phyloP scores from a whole-genome alignment of 1,140 invertebrate genomes.

The Hylaeus anthracinus region DNA sequence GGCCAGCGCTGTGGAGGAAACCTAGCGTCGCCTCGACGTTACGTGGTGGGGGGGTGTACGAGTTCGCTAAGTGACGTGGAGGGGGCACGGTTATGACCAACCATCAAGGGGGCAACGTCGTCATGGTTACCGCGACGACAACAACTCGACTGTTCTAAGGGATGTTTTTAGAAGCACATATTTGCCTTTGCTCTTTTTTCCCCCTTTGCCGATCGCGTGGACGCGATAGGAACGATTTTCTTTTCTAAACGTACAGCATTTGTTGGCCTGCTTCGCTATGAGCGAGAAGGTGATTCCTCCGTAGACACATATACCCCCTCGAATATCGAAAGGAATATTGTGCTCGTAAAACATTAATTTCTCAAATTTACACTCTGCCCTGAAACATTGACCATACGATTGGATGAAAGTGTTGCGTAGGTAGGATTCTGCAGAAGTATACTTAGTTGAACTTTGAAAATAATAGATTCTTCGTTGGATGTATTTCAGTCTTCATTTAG shows the following conservation, averaged over 20 bases:
- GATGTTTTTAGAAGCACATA: slow-evolving; percentile 72
- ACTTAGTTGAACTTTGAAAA: not conserved
- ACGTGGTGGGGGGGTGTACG: slow-evolving; percentile 21
- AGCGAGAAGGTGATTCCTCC: not conserved
- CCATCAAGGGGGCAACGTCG: slow-evolving; percentile 75
- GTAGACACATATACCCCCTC: not conserved
- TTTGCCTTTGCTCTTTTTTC: slow-evolving; percentile 56
- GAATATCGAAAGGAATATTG: not conserved
- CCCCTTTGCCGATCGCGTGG: slow-evolving; percentile 26
- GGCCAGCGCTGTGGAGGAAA: slow-evolving; percentile 71
- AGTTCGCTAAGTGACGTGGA: slow-evolving; percentile 31
- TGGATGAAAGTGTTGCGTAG: too few species aligned
- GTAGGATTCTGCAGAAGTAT: not conserved
- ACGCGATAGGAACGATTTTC: slow-evolving; percentile 18
- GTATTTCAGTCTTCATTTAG: too few species aligned
- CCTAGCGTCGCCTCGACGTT: slow-evolving; percentile 65
- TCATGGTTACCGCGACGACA: slow-evolving; percentile 79
- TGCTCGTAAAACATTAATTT: slow-evolving; percentile 2
- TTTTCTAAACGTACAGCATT: not conserved
- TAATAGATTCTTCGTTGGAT: not conserved
- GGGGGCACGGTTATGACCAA: slow-evolving; percentile 73
- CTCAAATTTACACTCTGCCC: not conserved
- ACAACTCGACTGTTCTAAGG: slow-evolving; percentile 73
- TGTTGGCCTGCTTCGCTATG: not conserved
- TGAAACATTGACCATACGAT: not conserved